Conservation (phyloP, 2,888 invertebrate genomes). For the Cylloceria caligata region DNA sequence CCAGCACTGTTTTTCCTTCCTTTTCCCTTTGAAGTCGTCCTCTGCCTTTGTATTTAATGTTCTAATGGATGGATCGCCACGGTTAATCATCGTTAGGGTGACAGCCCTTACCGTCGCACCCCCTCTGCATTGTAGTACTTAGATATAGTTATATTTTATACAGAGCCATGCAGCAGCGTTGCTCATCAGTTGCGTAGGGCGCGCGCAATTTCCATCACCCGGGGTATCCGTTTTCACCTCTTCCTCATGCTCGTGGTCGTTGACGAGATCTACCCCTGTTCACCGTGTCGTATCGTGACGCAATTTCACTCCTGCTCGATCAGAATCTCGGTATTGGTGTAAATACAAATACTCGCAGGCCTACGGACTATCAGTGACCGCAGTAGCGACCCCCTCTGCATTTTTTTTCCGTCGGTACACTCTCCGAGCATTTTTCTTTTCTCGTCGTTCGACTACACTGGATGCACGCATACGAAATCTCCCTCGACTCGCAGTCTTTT, state of each 20-base stretch:
- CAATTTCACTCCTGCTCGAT: constrained; percentile 20
- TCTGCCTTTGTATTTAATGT: constrained; percentile 41
- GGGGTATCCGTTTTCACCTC: constrained; percentile 14
- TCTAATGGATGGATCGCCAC: constrained; percentile 42
- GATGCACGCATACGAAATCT: constrained; percentile 35
- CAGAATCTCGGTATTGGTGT: constrained; percentile 19
- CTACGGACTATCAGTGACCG: constrained; percentile 25
- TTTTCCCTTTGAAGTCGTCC: constrained; percentile 48
- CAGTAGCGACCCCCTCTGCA: constrained; percentile 8
- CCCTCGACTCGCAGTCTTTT: neutral
- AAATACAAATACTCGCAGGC: constrained; percentile 7
- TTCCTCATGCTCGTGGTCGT: neutral
- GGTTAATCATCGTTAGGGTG: constrained; percentile 48
- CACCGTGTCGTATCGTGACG: constrained; percentile 14
- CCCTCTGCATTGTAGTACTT: neutral
- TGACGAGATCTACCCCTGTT: neutral
- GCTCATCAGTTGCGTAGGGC: neutral
- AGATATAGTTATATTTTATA: neutral
- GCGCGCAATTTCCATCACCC: constrained; percentile 41
- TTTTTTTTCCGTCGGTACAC: constrained; percentile 24
- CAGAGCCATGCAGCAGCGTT: neutral
- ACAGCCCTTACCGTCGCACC: constrained; percentile 37
- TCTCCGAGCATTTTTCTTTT: constrained; percentile 18
- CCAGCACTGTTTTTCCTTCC: constrained; percentile 13
- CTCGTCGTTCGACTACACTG: constrained; percentile 23